phyloP scores from a whole-genome alignment of 1,140 invertebrate genomes.

The Polypedilum vanderplanki region DNA sequence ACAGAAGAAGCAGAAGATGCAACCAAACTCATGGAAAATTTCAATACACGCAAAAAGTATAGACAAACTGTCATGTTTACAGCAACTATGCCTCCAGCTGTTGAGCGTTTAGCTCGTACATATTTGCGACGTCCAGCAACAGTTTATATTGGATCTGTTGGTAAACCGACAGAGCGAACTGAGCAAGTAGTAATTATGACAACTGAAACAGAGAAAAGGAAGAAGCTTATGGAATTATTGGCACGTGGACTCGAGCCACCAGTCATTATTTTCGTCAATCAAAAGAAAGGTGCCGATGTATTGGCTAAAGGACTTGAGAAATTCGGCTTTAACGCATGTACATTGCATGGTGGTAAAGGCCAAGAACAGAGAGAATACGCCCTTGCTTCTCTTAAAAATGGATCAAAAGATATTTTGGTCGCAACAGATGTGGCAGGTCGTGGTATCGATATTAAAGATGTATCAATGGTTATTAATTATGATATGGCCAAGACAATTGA shows the following conservation, averaged over 20 bases:
- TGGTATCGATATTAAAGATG: constrained; percentile 99
- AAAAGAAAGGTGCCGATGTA: constrained; percentile 99
- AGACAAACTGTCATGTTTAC: constrained; percentile 99
- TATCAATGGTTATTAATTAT: constrained; percentile 97
- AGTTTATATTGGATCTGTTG: constrained; percentile 97
- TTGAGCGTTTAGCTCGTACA: constrained; percentile 90
- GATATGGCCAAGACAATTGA: constrained; percentile 99
- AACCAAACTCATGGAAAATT: constrained; percentile 83
- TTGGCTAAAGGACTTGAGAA: constrained; percentile 95
- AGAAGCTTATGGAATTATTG: constrained; percentile 80
- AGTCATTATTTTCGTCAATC: constrained; percentile 99
- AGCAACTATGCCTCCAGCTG: constrained; percentile 97
- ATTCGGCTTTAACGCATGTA: constrained; percentile 93
- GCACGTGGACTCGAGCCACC: constrained; percentile 87
- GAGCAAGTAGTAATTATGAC: constrained; percentile 98
- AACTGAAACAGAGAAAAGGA: constrained; percentile 87
- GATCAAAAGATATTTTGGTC: constrained; percentile 96
- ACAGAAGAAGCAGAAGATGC: constrained; percentile 98
- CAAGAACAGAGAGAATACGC: constrained; percentile 99
- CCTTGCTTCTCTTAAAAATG: constrained; percentile 87
- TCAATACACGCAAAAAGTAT: constrained; percentile 96
- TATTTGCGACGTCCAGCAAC: constrained; percentile 94
- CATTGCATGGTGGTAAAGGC: constrained; percentile 98
- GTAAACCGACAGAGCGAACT: constrained; percentile 95
- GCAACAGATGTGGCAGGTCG: constrained; percentile 99